Evolutionary conservation across 2,888 invertebrate genomes (phyloP).

Genomic region (Cryptops parisi): DNA sequence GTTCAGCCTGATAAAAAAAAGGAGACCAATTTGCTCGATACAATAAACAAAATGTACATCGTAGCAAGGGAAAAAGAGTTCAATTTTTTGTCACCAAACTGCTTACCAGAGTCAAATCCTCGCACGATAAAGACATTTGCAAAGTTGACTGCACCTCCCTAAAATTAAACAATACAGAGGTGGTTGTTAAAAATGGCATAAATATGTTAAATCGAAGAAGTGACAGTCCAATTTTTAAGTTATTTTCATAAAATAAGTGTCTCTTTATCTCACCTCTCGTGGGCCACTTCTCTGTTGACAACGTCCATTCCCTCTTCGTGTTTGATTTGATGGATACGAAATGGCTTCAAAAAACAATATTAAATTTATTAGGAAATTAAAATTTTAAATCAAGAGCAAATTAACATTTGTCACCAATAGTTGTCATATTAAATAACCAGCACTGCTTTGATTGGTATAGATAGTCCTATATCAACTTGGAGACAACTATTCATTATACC

Average conservation of each 20-base stretch:
- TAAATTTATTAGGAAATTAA: not conserved
- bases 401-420: no score
- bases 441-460: no score
- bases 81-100: no score
- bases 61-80: not conserved
- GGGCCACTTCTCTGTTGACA: constrained; percentile 68
- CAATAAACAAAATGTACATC: no score
- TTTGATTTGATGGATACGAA: constrained; percentile 72
- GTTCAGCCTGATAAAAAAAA: constrained; percentile 2
- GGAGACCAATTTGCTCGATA: no score
- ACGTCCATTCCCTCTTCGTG: constrained; percentile 71
- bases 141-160: constrained; percentile 76
- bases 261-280: constrained; percentile 44
- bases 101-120: constrained; percentile 60
- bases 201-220: no score
- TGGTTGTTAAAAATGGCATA: no score
- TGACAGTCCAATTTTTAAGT: no score
- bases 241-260: no score
- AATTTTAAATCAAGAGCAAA: not conserved
- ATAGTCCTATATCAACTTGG: no score
- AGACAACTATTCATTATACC: no score
- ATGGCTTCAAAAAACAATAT: constrained; percentile 38
- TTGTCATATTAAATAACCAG: no score
- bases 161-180: constrained; percentile 16
- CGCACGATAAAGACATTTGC: constrained; percentile 90